Conservation (phyloP, 2,888 invertebrate species). For the Tinea pellionella region DNA sequence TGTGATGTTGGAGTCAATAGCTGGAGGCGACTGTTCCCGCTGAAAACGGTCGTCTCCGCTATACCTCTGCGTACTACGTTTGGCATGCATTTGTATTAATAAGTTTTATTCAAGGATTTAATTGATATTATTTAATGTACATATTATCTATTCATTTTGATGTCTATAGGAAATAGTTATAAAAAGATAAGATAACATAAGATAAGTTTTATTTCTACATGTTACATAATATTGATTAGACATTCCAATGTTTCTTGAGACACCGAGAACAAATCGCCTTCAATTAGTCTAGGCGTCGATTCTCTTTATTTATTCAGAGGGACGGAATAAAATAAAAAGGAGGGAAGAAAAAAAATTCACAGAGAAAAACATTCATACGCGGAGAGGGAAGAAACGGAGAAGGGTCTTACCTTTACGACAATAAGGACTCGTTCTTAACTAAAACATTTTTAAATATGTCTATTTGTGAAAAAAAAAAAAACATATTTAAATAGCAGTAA, state of each 20-base stretch:
- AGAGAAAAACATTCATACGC: slow-evolving; percentile 45
- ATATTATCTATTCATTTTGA: too few relatives aligned
- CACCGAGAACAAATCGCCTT: slow-evolving; percentile 34
- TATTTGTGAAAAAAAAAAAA: too few relatives aligned
- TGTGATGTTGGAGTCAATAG: too few relatives aligned
- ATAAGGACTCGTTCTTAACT: slow-evolving; percentile 6
- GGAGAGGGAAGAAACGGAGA: slow-evolving; percentile 18
- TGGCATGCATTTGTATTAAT: too few relatives aligned
- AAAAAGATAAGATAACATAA: background rate
- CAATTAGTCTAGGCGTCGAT: slow-evolving; percentile 42
- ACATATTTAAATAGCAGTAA: too few relatives aligned
- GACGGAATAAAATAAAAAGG: slow-evolving; percentile 39
- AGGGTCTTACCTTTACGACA: slow-evolving; percentile 16
- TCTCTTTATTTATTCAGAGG: slow-evolving; percentile 47
- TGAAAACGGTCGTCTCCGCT: too few relatives aligned
- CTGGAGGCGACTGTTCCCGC: too few relatives aligned
- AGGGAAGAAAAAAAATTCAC: slow-evolving; percentile 32
- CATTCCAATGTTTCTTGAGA: slow-evolving; percentile 15
- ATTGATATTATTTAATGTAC: too few relatives aligned
- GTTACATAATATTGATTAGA: background rate
- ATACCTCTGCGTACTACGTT: too few relatives aligned
- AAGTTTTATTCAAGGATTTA: too few relatives aligned
- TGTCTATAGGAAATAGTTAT: background rate
- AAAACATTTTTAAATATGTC: background rate
- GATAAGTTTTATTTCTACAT: too few relatives aligned